Conservation (phyloP, 1,140 invertebrate genomes). For the Daktulosphaira vitifoliae region DNA sequence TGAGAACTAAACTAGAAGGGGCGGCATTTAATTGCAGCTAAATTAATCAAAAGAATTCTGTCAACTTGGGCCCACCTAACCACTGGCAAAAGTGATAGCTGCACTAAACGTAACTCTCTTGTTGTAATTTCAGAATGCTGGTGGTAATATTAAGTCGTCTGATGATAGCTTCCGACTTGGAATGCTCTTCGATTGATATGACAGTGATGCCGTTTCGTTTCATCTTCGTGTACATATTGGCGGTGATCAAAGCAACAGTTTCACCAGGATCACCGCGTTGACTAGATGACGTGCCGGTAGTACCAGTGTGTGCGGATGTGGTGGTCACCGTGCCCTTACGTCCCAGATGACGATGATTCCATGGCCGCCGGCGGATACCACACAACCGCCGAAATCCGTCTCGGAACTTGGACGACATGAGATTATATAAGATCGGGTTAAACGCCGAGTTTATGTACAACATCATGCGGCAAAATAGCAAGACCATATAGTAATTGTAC, state of each 20-base stretch:
- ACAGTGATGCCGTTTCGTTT: constrained; percentile 28
- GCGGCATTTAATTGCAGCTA: too few species aligned
- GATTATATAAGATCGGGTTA: constrained; percentile 73
- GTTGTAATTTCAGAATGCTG: background rate
- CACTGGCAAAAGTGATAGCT: too few species aligned
- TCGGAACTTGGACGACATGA: constrained; percentile 79
- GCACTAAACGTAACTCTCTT: constrained; percentile 19
- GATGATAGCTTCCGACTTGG: background rate
- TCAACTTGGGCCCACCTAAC: too few species aligned
- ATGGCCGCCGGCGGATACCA: constrained; percentile 39
- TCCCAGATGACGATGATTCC: constrained; percentile 22
- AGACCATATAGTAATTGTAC: constrained; percentile 65
- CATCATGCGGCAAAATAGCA: constrained; percentile 78
- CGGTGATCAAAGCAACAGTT: background rate
- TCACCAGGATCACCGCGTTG: background rate
- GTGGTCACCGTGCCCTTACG: constrained; percentile 34
- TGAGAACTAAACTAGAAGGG: too few species aligned
- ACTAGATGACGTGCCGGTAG: background rate
- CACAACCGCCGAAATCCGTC: constrained; percentile 61
- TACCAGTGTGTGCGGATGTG: constrained; percentile 24
- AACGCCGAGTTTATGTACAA: constrained; percentile 74
- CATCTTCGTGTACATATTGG: constrained; percentile 17
- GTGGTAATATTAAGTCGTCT: background rate
- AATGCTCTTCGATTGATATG: background rate
- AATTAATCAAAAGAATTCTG: too few species aligned